Evolutionary conservation across 1,140 invertebrate species (phyloP), one percentile per base, ranked within the genome.

Genomic region (Pseudomyrmex dendroicus): DNA sequence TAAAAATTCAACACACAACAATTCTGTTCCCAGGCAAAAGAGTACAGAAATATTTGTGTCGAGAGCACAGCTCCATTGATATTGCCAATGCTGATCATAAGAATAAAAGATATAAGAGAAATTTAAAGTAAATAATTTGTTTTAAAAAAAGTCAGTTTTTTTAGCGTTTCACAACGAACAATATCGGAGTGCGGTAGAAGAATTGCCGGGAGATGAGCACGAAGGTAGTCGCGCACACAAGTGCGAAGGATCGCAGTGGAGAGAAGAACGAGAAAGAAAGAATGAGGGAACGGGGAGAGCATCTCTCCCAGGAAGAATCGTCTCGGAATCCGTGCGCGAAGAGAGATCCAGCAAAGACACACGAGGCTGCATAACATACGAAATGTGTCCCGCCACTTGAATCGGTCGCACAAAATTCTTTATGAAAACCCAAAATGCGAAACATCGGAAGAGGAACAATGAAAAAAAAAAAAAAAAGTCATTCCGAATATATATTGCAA

Each of bases 291-390:
- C 20, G 61, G 59, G 15, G 68, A 56, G 59, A 68, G 86, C 84
- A 87, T 86, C 83, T 91, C 90, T 92, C 90, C 90, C 90, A 91
- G 90, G 91, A 91, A 90, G 90, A 92, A 91, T 90, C 83, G 83
- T n/a, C 64, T 89, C 25, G 80, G 66, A 52, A 80, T 68, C 62
- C 83, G 84, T 59, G 76, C 64, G 54, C 64, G 76, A 78, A 5
- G 35, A 46, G 35, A 78, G 56, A 77, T 48, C 48, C 50, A 57
- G 52, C 20, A 54, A 78, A 59, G 76, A 78, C 57, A 35, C 76
- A 48, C 35, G 35, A 35, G 62, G 62, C 73, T 48, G 54, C 68
- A 57, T 78, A 57, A 78, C 48, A 70, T 66, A 54, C 54, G 35
- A 78, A 59, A 59, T 57, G 76, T 64, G 46, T 20, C 1, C 15